Conservation (phyloP, 2,797 vertebrate species). For the Dromococcyx pavoninus region DNA sequence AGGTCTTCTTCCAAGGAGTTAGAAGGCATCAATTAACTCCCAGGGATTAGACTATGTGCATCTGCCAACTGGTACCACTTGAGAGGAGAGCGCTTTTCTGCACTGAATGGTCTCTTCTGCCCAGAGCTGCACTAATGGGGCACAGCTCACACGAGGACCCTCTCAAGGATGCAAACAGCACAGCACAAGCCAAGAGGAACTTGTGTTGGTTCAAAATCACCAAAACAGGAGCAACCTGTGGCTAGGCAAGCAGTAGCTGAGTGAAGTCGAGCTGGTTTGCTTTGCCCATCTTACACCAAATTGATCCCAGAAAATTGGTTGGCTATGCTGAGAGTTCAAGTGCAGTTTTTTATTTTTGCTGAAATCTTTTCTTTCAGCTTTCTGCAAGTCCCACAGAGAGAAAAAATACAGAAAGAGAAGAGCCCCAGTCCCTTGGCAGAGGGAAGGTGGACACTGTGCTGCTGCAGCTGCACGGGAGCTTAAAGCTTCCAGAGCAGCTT, state of each 20-base stretch:
- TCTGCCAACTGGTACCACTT: background rate
- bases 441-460: background rate
- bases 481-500: background rate
- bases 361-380: background rate
- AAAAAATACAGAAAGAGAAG: background rate
- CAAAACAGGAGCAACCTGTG: background rate
- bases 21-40: background rate
- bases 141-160: background rate
- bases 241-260: background rate
- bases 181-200: background rate
- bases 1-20: conserved; percentile 15
- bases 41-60: background rate
- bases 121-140: background rate
- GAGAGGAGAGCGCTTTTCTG: background rate
- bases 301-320: conserved; percentile 7
- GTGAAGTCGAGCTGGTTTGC: background rate
- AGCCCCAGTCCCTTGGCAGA: fast-evolving
- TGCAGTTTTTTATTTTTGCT: background rate
- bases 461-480: background rate
- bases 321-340: background rate
- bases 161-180: background rate
- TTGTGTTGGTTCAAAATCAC: background rate
- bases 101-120: background rate
- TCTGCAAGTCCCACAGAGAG: background rate
- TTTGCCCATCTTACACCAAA: background rate